Base-by-base conservation (phyloP, 2,797 vertebrate genomes). In the Thalassophryne amazonica region DNA sequence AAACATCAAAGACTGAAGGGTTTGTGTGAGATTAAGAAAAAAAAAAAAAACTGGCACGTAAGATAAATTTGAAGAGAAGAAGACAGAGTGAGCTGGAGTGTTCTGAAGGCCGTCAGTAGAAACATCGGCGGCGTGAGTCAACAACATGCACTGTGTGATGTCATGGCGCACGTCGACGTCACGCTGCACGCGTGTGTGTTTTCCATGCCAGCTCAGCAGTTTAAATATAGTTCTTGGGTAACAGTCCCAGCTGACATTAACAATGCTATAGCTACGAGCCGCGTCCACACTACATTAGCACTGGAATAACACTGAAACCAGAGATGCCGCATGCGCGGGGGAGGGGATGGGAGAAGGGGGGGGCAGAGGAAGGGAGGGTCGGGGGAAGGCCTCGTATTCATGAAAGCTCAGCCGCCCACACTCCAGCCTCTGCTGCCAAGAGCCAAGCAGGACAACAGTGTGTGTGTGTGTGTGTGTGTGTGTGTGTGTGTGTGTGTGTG, bases 141-240 rank as follows among this genome's bases (percentile, higher is more conserved):
- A 23, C 74, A 59, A 58, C 67, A 49, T 27, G 69, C 6, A n/a
- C 12, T 34, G 23, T 21, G 47, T 85, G 84, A 85, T 60, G 78
- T 83, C 83, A 85, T 15, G 11, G 18, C 29, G 39, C 15, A 9
- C 7, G 43, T 34, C 32, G 12, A 80, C 81, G 75, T 82, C 79
- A 84, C 59, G 0, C 67, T 3, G 49, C 64, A 71, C 31, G 41
- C 60, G 62, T 58, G 68, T 34, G 49, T 38, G 3, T 20, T 69
- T 22, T 56, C 49, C 41, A 31, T 69, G 84, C 85, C 88, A 84
- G 80, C 72, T 80, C 75, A 71, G 35, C 23, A 60, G 83, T 80
- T 90, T 90, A 91, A 88, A 89, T 89, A 85, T 90, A 91, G 88
- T 80, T 54, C 60, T 42, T 46, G 73, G 83, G 83, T 84, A 79